phyloP scores from a whole-genome alignment of 2,797 vertebrate species.

The Heteromormyrus szaboi region DNA sequence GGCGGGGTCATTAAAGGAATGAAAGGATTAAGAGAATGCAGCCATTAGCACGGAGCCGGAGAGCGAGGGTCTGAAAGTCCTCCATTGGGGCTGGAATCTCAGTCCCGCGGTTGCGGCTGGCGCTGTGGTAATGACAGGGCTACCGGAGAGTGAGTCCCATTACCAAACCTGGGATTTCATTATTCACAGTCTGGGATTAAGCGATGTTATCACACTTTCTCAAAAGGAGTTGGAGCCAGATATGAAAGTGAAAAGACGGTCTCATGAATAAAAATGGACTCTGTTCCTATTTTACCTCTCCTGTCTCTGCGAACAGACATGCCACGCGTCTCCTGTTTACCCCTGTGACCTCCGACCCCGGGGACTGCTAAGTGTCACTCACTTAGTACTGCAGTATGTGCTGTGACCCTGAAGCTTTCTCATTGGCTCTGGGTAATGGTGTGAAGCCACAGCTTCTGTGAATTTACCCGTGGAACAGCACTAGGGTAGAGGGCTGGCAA shows the following conservation, averaged over 20 bases:
- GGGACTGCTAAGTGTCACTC: not conserved
- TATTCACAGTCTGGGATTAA: constrained; percentile 38
- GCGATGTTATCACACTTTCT: constrained; percentile 39
- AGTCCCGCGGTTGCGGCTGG: not conserved
- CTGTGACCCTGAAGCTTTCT: not conserved
- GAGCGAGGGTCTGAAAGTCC: constrained; percentile 20
- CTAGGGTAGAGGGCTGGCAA: not conserved
- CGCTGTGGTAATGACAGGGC: constrained; percentile 16
- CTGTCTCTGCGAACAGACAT: not conserved
- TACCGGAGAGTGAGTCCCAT: constrained; percentile 27
- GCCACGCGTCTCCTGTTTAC: not conserved
- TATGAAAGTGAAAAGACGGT: constrained; percentile 31
- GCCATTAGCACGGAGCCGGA: not conserved
- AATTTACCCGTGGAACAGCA: not conserved
- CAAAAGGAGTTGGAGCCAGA: constrained; percentile 30
- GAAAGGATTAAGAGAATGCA: constrained; percentile 18
- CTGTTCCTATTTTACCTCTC: not conserved
- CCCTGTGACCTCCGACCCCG: not conserved
- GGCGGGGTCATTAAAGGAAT: constrained; percentile 34
- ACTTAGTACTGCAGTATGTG: not conserved
- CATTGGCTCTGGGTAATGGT: not conserved
- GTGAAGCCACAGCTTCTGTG: not conserved
- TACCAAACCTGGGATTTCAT: constrained; percentile 43
- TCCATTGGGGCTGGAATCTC: not conserved
- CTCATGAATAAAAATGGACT: constrained; percentile 34